Evolutionary conservation across 1,140 invertebrate species (phyloP), one percentile per base, ranked within the genome.

Genomic region (Chrysopa pallens): DNA sequence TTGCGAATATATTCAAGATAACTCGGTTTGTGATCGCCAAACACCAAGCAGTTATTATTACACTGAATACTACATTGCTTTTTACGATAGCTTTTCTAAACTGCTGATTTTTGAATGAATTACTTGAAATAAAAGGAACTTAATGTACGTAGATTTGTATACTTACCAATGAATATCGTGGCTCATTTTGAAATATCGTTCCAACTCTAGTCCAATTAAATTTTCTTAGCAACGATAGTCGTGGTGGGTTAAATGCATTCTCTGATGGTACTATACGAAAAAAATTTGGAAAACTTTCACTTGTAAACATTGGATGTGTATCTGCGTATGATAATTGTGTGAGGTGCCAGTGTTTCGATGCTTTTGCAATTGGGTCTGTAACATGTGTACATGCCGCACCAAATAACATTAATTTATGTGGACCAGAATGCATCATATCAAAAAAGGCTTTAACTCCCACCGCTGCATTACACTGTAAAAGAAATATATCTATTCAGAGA

Each of bases 151-250:
- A 15, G 6, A 39, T 29, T 38, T 38, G 14, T 31, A 9, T 39
- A 66, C 73, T 76, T 63, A 87, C 84, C 65, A 94, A 63, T 1
- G 90, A 83, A 59, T 93, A 95, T 61, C 89, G 67, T 0, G 92
- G 88, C 54, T 95, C 88, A 54, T 93, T 95, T 61, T 98, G 93
- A 62, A 95, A 98, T 40, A 98, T 78, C 0, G 92, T 97, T 2
- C 91, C 93, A 8, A 98, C 91, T 41, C 87, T 72, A 0, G 87
- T 96, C 95, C 95, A 98, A 63, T 97, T 96, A 68, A 91, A 98
- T 53, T 82, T 73, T 52, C 80, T 72, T 38, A 98, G 68, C 3
- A 98, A 67, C 3, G 85, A 76, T 28, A 96, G 73, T 28, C 92
- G 71, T 0, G 94, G 92, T 4, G 80, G 73, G 65, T 97, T 98